Evolutionary conservation across 2,113 vertebrate genomes (phyloP).

Genomic region (Corythornis madagascariensis): DNA sequence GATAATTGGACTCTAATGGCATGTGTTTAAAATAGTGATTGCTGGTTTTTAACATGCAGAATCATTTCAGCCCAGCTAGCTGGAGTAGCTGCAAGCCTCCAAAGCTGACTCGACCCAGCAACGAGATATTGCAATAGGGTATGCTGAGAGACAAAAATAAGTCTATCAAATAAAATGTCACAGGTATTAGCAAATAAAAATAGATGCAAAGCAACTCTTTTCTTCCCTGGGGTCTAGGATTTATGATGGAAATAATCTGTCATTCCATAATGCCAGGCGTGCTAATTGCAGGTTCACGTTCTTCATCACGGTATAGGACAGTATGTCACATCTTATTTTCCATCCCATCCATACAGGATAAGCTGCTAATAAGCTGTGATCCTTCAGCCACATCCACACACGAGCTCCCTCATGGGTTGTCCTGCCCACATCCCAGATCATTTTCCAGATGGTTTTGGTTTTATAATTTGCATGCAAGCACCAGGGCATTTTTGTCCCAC

Average conservation of each 20-base stretch:
- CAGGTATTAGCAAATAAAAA: slow-evolving; percentile 13
- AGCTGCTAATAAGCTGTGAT: slow-evolving; percentile 35
- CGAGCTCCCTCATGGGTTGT: not conserved
- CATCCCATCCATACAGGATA: slow-evolving; percentile 16
- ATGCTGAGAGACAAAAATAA: not conserved
- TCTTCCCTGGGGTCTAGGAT: not conserved
- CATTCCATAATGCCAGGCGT: not conserved
- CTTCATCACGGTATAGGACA: not conserved
- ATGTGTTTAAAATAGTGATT: slow-evolving; percentile 53
- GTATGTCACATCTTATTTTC: slow-evolving; percentile 47
- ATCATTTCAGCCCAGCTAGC: slow-evolving; percentile 1
- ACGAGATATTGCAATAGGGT: not conserved
- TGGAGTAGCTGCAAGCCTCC: not conserved
- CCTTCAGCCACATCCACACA: not conserved
- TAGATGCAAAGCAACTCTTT: not conserved
- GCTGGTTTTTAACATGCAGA: slow-evolving; percentile 38
- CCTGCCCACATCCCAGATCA: not conserved
- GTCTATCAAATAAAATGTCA: not conserved
- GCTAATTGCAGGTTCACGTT: slow-evolving; percentile 47
- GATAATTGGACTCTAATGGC: slow-evolving; percentile 63
- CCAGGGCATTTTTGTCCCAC: not conserved
- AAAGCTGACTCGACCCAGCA: slow-evolving; percentile 27
- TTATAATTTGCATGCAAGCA: not conserved
- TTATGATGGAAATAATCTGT: slow-evolving; percentile 36
- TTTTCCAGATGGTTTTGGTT: slow-evolving; percentile 44